Base-by-base conservation (phyloP, 2,113 vertebrate genomes). In the Garra rufa region DNA sequence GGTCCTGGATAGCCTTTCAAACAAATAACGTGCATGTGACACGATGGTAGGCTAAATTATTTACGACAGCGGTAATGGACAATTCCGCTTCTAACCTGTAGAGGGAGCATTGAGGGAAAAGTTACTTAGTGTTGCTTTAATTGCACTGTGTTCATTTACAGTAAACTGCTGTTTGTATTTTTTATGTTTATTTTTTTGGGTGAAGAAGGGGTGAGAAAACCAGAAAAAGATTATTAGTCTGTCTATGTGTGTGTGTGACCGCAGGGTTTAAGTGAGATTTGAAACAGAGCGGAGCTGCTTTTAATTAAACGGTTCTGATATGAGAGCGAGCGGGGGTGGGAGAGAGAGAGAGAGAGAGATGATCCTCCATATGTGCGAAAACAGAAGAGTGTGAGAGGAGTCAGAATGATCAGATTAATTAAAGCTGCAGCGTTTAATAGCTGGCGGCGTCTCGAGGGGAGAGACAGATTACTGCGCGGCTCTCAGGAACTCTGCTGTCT, bases 271-370 rank as follows among this genome's bases (percentile, higher is more conserved):
- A 67, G 73, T 28, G 43, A 15, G 73, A 34, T 63, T 30, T 67
- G 41, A 28, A 67, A 80, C n/a, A 15, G 57, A 80, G 26, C 69
- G 2, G 15, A 80, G 77, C 77, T 80, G 77, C 41, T 67, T 61
- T 87, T 92, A 92, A 92, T 93, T 91, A 81, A 83, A 71, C 55
- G 13, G 26, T 79, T 41, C 10, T 87, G 87, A 90, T 91, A 89
- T 88, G 83, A 84, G 90, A 44, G 19, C 28, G 79, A 41, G 41
- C n/a, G n/a, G n/a, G n/a, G n/a, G n/a, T n/a, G n/a, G n/a, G n/a
- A 15, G 61, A 6, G 55, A 4, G 34, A 34, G 34, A 4, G 34
- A 34, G 75, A 6, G 76, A 7, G 59, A 61, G 3, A 21, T 14
- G 41, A 67, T 67, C 43, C 57, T 28, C 38, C 52, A 19, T 81